These are phyloP conservation scores for Porites divaricata DNA, from an alignment of 92 coral and sea anemone species.

Conservation along the genomic window DNA sequence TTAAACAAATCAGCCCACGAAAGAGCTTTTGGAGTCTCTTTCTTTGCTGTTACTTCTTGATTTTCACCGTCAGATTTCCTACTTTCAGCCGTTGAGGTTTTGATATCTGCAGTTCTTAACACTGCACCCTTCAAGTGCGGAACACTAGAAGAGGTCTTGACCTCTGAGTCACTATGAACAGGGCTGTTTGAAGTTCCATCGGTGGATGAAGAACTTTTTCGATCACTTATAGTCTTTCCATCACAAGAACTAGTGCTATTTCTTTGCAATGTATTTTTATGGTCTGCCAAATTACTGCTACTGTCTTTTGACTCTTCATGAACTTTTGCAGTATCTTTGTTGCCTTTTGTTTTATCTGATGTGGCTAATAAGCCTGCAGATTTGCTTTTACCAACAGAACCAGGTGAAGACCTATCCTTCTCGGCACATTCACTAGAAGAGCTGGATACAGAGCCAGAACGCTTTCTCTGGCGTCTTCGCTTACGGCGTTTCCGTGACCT, in stretches of 20 bases:
- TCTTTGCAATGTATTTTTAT: slow-evolving; percentile 18
- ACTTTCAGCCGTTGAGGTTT: neutral
- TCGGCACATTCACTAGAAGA: slow-evolving; percentile 90
- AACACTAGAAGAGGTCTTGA: neutral
- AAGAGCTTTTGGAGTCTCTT: slow-evolving; percentile 33
- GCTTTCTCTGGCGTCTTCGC: slow-evolving; percentile 75
- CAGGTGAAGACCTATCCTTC: slow-evolving; percentile 59
- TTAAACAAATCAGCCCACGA: slow-evolving; percentile 97
- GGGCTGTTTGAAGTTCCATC: slow-evolving; percentile 75
- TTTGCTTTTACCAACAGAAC: slow-evolving; percentile 9
- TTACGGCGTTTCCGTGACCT: slow-evolving; percentile 79
- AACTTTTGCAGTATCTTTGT: slow-evolving; percentile 8
- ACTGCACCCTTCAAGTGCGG: neutral
- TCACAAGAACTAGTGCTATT: slow-evolving; percentile 38
- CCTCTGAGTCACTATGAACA: slow-evolving; percentile 68
- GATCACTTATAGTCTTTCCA: slow-evolving; percentile 15
- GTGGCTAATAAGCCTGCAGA: slow-evolving; percentile 6
- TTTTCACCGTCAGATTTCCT: neutral
- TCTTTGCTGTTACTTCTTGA: neutral
- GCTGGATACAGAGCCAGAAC: slow-evolving; percentile 89
- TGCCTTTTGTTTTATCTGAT: slow-evolving; percentile 14
- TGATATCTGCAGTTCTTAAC: neutral
- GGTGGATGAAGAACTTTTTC: slow-evolving; percentile 38
- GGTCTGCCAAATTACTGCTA: neutral
- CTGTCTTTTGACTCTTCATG: slow-evolving; percentile 7